Conservation (phyloP, 2,888 invertebrate species). For the Pseudococcus jackbeardsleyi region DNA sequence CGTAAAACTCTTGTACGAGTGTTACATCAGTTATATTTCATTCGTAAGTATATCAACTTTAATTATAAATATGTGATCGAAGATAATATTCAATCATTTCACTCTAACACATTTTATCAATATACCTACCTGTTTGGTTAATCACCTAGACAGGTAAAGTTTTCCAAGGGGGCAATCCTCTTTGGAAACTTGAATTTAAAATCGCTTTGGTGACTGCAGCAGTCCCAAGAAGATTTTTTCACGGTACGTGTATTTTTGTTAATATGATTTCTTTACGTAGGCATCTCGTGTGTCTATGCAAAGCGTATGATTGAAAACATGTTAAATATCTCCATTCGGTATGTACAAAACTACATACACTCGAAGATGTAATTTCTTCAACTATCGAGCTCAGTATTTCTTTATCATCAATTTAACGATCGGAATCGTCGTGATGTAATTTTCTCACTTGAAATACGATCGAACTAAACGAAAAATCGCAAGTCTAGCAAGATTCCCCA, state of each 20-base stretch:
- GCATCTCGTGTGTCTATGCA: neutral
- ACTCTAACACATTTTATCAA: neutral
- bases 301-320: neutral
- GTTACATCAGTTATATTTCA: slow-evolving; percentile 43
- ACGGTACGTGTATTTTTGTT: neutral
- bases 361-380: neutral
- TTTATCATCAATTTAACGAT: neutral
- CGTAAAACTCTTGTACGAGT: slow-evolving; percentile 30
- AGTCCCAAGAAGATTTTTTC: neutral
- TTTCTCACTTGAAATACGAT: neutral
- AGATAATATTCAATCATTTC: slow-evolving; percentile 36
- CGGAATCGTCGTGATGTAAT: neutral
- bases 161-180: neutral
- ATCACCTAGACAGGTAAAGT: neutral
- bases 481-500: neutral
- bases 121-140: slow-evolving; percentile 33
- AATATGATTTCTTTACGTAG: too few relatives aligned
- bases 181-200: slow-evolving; percentile 29
- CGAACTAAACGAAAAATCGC: neutral
- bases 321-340: neutral
- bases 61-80: slow-evolving; percentile 34
- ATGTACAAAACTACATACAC: neutral
- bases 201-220: neutral
- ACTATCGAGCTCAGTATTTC: neutral
- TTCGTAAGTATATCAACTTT: neutral